Percentiles rank a stretch among this genome's conserved stretches.
Conservation (phyloP, 2,797 vertebrate genomes). For the Myotis vivesi region DNA sequence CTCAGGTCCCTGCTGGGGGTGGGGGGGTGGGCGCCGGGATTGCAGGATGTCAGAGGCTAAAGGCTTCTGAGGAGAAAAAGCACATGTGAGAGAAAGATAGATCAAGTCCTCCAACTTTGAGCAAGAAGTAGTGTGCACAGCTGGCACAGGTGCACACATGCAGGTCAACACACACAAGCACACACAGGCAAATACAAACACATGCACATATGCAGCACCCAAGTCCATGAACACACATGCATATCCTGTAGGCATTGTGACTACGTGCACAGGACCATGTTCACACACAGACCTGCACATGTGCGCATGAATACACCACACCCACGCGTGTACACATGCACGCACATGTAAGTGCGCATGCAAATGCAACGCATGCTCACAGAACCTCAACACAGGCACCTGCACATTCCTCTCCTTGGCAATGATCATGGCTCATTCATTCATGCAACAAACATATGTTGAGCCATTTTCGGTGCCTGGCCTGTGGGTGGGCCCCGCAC, state of each 20-base stretch:
- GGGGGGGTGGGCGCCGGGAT: rapidly evolving
- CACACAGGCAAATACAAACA: too few species aligned
- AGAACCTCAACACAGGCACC: not conserved
- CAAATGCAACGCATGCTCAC: not conserved
- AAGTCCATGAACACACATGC: rapidly evolving
- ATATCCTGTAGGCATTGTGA: not conserved
- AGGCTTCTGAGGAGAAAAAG: not conserved
- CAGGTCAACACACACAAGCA: not conserved
- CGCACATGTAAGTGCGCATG: not conserved
- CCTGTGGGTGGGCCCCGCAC: not conserved
- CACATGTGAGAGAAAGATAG: not conserved
- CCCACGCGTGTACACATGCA: not conserved
- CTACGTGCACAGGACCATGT: rapidly evolving
- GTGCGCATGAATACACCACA: rapidly evolving
- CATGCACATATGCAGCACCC: rapidly evolving
- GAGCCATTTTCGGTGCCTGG: not conserved
- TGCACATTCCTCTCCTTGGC: not conserved
- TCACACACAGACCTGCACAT: rapidly evolving
- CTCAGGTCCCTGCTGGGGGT: not conserved
- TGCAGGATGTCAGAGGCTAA: too few species aligned
- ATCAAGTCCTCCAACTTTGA: not conserved
- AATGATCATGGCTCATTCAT: not conserved
- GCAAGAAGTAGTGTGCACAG: not conserved
- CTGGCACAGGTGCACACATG: not conserved
- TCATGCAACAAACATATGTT: not conserved